phyloP scores from a whole-genome alignment of 2,888 invertebrate genomes.

The Holacanthella duospinosa region DNA sequence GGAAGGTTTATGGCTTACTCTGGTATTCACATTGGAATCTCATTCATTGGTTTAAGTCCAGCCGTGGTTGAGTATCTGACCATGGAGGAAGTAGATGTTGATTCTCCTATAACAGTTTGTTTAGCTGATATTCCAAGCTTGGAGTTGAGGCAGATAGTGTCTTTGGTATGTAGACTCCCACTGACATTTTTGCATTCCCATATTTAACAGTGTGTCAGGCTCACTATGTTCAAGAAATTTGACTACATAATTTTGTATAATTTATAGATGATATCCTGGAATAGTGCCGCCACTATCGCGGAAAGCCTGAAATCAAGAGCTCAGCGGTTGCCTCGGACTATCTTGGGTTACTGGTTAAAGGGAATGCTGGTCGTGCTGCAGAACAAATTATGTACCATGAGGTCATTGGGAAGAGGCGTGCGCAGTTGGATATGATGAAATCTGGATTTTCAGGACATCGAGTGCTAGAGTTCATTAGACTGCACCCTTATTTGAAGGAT shows the following conservation, averaged over 20 bases:
- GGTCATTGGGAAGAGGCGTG: not conserved
- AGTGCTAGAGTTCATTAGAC: not conserved
- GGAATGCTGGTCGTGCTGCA: not conserved
- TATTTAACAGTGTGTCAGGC: not conserved
- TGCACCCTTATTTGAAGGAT: not conserved
- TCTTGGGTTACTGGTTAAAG: not conserved
- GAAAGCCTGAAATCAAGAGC: not conserved
- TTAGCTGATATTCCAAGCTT: not conserved
- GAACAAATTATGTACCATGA: not conserved
- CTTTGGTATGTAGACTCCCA: not conserved
- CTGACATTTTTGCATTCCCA: too few relatives aligned
- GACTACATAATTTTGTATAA: too few relatives aligned
- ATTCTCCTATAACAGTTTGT: not conserved
- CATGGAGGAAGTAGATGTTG: not conserved
- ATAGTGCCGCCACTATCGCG: not conserved
- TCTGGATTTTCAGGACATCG: not conserved
- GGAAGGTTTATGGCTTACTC: slow-evolving; percentile 14
- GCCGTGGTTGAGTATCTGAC: slow-evolving; percentile 2
- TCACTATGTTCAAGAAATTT: not conserved
- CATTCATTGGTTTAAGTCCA: slow-evolving; percentile 11
- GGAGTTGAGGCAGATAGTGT: not conserved
- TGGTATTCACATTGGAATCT: slow-evolving; percentile 6
- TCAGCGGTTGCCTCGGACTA: not conserved
- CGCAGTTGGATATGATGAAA: not conserved
- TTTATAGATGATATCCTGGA: not conserved